Conservation (phyloP, 2,888 invertebrate species). For the Eupithecia abbreviata region DNA sequence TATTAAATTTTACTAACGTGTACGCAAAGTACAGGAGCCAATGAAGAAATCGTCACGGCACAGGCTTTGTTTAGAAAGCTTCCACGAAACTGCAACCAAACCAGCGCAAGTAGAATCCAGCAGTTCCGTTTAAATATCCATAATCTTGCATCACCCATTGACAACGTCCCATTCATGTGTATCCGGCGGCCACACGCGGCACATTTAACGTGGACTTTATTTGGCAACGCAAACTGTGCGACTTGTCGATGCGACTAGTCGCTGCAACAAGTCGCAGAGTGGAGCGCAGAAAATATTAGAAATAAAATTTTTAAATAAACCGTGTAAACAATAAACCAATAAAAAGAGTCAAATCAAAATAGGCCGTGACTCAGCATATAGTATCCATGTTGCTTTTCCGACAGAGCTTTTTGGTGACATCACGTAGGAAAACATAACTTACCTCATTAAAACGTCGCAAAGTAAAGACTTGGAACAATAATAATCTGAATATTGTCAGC, state of each 20-base stretch:
- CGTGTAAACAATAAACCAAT: neutral
- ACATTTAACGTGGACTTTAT: slow-evolving; percentile 53
- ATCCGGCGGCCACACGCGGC: slow-evolving; percentile 75
- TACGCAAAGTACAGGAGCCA: too few species aligned
- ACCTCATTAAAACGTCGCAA: neutral
- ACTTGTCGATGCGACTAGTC: neutral
- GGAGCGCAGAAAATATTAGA: neutral
- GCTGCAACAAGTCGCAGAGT: neutral
- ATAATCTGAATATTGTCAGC: neutral
- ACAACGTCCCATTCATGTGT: slow-evolving; percentile 57
- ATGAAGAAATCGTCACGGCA: neutral
- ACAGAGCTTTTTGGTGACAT: neutral
- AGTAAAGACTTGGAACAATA: neutral
- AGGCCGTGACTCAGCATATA: neutral
- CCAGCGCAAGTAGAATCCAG: neutral
- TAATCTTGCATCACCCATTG: slow-evolving; percentile 43
- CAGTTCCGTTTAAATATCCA: slow-evolving; percentile 31
- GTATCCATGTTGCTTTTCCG: neutral
- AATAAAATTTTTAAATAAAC: neutral
- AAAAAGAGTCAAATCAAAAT: neutral
- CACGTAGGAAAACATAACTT: neutral
- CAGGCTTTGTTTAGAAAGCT: neutral
- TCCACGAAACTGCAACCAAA: neutral
- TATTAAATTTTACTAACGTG: too few species aligned
- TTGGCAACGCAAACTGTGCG: neutral